Percentiles rank a stretch among this genome's conserved stretches.
phyloP scores from a whole-genome alignment of 2,888 invertebrate species.

The Tachina grossa region DNA sequence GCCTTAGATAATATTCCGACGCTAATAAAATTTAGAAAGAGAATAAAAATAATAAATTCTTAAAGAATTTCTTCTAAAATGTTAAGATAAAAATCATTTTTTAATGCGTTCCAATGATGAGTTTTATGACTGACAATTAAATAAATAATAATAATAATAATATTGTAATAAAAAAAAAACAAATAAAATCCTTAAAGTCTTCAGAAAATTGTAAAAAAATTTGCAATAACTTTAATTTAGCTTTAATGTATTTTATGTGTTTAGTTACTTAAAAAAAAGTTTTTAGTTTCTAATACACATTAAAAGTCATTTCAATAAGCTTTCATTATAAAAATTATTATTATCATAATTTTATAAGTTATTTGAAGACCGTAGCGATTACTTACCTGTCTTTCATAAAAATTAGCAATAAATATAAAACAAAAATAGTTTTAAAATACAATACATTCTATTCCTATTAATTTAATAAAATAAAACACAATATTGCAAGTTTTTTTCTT shows the following conservation, averaged over 20 bases:
- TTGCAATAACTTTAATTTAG: not conserved
- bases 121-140: conserved; percentile 48
- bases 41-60: conserved; percentile 41
- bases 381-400: conserved; percentile 29
- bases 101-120: conserved; percentile 19
- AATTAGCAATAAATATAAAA: conserved; percentile 21
- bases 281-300: conserved; percentile 22
- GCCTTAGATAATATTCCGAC: conserved; percentile 66
- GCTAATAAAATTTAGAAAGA: conserved; percentile 22
- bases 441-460: conserved; percentile 69
- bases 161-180: too few relatives aligned
- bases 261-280: not conserved
- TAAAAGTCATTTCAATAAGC: conserved; percentile 53
- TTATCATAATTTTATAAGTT: conserved; percentile 2
- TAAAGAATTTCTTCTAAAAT: conserved; percentile 31
- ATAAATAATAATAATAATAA: not conserved
- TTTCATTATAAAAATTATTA: conserved; percentile 2
- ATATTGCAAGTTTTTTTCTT: conserved; percentile 28
- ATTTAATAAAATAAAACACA: conserved; percentile 57
- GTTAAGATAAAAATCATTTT: conserved; percentile 11
- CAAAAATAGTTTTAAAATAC: conserved; percentile 46
- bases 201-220: conserved; percentile 44
- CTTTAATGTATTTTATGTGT: not conserved
- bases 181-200: conserved; percentile 47
- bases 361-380: not conserved